Evolutionary conservation across 53 echinoderm and acorn worm species (phyloP).

Genomic region (Antedon mediterranea): DNA sequence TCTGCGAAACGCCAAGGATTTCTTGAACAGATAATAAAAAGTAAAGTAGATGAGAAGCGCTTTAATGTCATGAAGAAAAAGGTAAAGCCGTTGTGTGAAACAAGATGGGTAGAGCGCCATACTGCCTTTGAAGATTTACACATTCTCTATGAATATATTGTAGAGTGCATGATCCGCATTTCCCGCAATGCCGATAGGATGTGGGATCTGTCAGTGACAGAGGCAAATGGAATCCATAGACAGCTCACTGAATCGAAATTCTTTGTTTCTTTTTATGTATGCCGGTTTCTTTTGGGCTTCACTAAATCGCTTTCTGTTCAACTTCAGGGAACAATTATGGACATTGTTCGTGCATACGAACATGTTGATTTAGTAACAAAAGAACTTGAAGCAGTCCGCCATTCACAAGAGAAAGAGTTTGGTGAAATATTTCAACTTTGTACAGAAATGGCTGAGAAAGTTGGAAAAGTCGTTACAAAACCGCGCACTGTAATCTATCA

Average conservation of each 20-base stretch:
- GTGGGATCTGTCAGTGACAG: slow-evolving; percentile 24
- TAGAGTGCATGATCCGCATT: slow-evolving; percentile 19
- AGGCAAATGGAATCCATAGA: background rate
- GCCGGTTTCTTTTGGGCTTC: no score
- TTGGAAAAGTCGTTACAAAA: background rate
- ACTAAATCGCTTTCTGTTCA: no score
- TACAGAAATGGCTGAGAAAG: no score
- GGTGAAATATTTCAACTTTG: background rate
- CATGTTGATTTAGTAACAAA: no score
- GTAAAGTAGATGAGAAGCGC: no score
- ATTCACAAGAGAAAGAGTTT: background rate
- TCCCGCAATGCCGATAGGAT: background rate
- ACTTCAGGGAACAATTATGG: background rate
- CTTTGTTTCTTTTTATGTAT: background rate
- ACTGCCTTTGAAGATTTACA: slow-evolving; percentile 23
- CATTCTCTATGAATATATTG: slow-evolving; percentile 16
- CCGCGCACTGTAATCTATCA: slow-evolving; percentile 1
- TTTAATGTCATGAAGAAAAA: no score
- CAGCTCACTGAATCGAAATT: background rate
- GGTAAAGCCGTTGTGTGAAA: slow-evolving; percentile 7
- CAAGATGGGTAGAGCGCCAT: slow-evolving; percentile 27
- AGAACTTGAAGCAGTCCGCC: no score
- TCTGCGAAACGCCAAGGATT: no score
- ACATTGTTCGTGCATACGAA: no score
- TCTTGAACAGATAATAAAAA: background rate